Base-by-base conservation (phyloP, 2,113 vertebrate genomes). In the Camelus bactrianus region DNA sequence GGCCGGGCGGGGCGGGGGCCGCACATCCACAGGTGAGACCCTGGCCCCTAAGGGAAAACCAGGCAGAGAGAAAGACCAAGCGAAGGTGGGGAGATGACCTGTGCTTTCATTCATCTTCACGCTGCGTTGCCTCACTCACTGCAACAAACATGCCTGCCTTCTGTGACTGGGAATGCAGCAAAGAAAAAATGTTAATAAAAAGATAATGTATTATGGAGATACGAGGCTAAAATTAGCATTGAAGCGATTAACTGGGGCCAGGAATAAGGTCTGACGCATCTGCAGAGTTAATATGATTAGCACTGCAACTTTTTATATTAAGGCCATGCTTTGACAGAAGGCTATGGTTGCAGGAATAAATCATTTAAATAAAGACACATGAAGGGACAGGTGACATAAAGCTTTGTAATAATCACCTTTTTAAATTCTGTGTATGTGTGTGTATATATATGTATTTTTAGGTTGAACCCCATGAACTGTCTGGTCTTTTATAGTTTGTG, bases 331-430 rank as follows among this genome's bases (percentile, higher is more conserved):
- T 54, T 67, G 32, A n/a, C 14, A 0, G 42, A 60, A 87, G 65
- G 38, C 46, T 28, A 22, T 10, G 5, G 50, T 67, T 79, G n/a
- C 9, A 56, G 48, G 80, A 93, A 83, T 73, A 65, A 72, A 60
- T 58, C 24, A 38, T 72, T 54, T 26, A 82, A 82, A 62, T 96
- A 65, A 77, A 85, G 77, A 17, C n/a, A 85, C 89, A 50, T 8
- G 58, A 88, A 95, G 46, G 83, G 56, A 28, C n/a, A 50, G 60
- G n/a, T 32, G 38, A 86, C 20, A 50, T 67, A 84, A 88, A 62
- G 13, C 11, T 62, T 77, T 24, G 26, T 14, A 38, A 13, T n/a
- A 52, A 81, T n/a, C 38, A 76, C 8, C n/a, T 72, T 81, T 60
- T 67, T 35, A 30, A 48, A 22, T 28, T 77, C 42, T 50, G 28